A percentile compares a stretch with the other conserved stretches of the same genome.
These are phyloP conservation scores for Neosilurus hyrtlii DNA, from an alignment of 2,797 vertebrate genomes.

Conservation along the genomic window DNA sequence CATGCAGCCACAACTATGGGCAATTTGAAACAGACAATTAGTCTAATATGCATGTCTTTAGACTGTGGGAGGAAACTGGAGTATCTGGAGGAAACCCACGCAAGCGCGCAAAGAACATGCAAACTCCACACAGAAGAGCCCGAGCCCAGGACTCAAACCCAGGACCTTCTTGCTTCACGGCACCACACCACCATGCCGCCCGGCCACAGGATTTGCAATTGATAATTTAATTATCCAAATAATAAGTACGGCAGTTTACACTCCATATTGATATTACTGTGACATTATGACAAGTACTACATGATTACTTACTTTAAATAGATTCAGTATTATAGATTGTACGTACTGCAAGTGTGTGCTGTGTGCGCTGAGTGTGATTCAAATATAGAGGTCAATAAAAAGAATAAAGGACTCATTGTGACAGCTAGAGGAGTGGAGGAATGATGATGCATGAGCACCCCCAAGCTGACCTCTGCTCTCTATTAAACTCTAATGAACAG, in stretches of 20 bases:
- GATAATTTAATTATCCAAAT: neutral
- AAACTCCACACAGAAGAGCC: too few species aligned
- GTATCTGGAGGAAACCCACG: too few species aligned
- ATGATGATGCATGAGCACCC: constrained; percentile 48
- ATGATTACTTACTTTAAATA: neutral
- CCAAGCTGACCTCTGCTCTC: constrained; percentile 54
- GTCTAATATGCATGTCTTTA: too few species aligned
- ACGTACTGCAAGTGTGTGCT: neutral
- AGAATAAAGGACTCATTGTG: constrained; percentile 55
- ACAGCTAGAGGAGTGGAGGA: constrained; percentile 34
- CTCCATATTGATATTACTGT: neutral
- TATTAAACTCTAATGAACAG: constrained; percentile 59
- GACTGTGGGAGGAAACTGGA: too few species aligned
- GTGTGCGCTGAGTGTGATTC: constrained; percentile 1
- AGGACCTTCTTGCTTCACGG: too few species aligned
- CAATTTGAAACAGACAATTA: too few species aligned
- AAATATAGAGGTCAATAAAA: constrained; percentile 40
- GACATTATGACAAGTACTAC: neutral
- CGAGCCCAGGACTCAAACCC: too few species aligned
- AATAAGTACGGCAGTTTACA: neutral
- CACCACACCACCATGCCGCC: too few species aligned
- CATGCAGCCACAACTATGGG: too few species aligned
- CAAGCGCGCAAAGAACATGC: too few species aligned
- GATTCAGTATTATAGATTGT: neutral
- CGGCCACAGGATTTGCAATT: neutral